These are phyloP conservation scores for Chromoteleia sp. DNA, from an alignment of 2,888 invertebrate genomes.

Conservation along the genomic window DNA sequence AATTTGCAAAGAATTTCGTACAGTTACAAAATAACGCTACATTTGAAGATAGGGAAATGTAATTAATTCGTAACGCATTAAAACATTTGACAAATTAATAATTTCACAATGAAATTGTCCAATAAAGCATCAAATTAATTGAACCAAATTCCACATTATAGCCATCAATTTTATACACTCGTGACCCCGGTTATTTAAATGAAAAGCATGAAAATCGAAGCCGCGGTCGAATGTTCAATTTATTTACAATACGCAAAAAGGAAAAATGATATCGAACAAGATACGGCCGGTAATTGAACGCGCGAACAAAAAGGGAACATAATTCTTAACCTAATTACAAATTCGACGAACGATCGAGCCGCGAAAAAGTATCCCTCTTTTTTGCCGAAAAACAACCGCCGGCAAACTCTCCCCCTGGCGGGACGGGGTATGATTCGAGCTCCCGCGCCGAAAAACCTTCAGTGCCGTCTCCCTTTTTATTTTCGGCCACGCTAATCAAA, in stretches of 20 bases:
- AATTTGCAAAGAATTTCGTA: too few species aligned
- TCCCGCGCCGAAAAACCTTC: conserved; percentile 25
- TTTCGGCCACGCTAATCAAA: conserved; percentile 25
- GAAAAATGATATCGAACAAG: conserved; percentile 6
- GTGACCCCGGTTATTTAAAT: not conserved
- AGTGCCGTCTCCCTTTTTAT: conserved; percentile 18
- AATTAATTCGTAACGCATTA: not conserved
- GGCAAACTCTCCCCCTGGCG: conserved; percentile 28
- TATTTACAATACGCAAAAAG: conserved; percentile 13
- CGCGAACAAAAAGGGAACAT: conserved; percentile 16
- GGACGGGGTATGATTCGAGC: too few species aligned
- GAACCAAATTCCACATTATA: not conserved
- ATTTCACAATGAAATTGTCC: not conserved
- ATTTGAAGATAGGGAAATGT: too few species aligned
- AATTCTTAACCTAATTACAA: conserved; percentile 23
- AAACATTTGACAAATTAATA: not conserved
- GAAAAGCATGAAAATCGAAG: not conserved
- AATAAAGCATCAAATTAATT: not conserved
- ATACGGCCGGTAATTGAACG: not conserved
- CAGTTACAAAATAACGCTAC: too few species aligned
- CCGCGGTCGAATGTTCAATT: conserved; percentile 14
- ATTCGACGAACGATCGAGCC: not conserved
- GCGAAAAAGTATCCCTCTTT: conserved; percentile 22
- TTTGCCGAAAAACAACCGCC: conserved; percentile 20
- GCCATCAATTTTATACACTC: not conserved